These are phyloP conservation scores for Smithornis capensis DNA, from an alignment of 2,113 vertebrate genomes.

Conservation along the genomic window DNA sequence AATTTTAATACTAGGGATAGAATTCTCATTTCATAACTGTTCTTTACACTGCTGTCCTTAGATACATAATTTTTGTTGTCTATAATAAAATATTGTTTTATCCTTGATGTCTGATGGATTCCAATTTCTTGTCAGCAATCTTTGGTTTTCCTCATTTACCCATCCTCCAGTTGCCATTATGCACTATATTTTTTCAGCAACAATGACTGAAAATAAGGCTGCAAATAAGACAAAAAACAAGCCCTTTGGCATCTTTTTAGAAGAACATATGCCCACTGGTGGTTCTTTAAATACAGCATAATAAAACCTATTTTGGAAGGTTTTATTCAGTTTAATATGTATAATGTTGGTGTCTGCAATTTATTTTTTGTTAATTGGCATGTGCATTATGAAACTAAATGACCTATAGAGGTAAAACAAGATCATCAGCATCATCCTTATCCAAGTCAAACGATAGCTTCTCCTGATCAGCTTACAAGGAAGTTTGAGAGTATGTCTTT, in stretches of 20 bases:
- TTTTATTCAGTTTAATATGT: not conserved
- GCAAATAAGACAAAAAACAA: not conserved
- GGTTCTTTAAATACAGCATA: not conserved
- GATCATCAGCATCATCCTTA: not conserved
- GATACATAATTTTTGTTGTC: not conserved
- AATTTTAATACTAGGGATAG: not conserved
- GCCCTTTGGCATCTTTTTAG: not conserved
- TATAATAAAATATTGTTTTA: not conserved
- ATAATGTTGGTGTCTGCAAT: not conserved
- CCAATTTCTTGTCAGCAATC: not conserved
- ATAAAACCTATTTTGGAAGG: not conserved
- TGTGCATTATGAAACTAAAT: not conserved
- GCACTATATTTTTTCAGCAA: not conserved
- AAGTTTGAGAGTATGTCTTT: conserved; percentile 1
- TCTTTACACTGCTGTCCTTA: not conserved
- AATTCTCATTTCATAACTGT: not conserved
- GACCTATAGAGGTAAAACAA: not conserved
- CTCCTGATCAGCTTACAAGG: not conserved
- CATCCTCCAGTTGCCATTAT: not conserved
- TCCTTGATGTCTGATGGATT: not conserved
- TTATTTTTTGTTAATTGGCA: not conserved
- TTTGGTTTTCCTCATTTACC: not conserved
- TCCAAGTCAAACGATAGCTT: not conserved
- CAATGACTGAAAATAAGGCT: not conserved
- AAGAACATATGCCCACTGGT: not conserved